Evolutionary conservation across 2,888 invertebrate species (phyloP), one percentile per base, ranked within the genome.

Genomic region (Oxyscelio sp.): DNA sequence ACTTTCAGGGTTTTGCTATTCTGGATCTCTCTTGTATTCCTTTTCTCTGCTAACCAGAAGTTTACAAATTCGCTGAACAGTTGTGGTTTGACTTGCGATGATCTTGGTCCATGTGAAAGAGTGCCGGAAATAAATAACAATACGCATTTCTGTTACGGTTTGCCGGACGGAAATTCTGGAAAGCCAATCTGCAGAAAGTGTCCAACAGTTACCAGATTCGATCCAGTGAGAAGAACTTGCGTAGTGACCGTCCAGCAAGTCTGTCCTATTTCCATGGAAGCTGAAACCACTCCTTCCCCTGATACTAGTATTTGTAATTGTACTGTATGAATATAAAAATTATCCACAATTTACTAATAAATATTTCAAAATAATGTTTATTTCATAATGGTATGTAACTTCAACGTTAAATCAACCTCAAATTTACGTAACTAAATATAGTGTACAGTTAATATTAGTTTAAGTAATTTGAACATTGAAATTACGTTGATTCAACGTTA

Each of bases 141-240:
- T 56, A 38, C 70, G 9, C 79, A 9, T 38, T 83, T 19, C 56
- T 83, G 83, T 24, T 15, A 74, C 52, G 79, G 83, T 31, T 17
- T 56, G 4, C 83, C 83, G 31, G 65, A 79, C n/a, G 74, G 74
- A 27, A 27, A 15, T 31, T 19, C 66, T 9, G 24, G 58, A 22
- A 50, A 2, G 4, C 68, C 79, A 9, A 0, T 52, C 11, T 66
- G 79, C 15, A 61, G 74, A 58, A 84, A 75, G 54, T 84, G 84
- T 31, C 84, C 84, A 13, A 75, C 75, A 1, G 65, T 75, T 31
- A 75, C 84, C 19, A 68, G 70, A 59, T 84, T 84, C 38, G 75
- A 84, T 61, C 66, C 73, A n/a, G 4, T 5, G n/a, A 56, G 66
- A 4, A 66, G 52, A 68, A n/a, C 66, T 15, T 83, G 83, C 38